These are phyloP conservation scores for Hydrotaea cyrtoneurina DNA, from an alignment of 2,888 invertebrate species.

Conservation along the genomic window DNA sequence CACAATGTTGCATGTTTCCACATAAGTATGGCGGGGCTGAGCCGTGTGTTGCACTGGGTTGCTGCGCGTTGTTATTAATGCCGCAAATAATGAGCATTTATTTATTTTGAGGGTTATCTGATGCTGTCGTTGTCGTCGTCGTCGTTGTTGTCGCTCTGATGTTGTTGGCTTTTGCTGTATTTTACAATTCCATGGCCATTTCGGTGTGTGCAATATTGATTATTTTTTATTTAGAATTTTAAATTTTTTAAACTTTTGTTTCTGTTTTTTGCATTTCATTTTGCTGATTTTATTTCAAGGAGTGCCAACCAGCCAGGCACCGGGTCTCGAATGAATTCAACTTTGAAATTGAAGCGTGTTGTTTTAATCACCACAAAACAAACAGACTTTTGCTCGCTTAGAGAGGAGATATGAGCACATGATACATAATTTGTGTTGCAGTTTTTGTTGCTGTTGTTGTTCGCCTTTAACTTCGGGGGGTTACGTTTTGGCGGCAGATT, in stretches of 20 bases:
- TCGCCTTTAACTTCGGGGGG: neutral
- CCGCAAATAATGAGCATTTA: constrained; percentile 61
- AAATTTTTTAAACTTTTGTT: constrained; percentile 51
- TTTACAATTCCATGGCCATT: constrained; percentile 61
- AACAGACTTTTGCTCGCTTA: neutral
- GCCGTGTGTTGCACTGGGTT: neutral
- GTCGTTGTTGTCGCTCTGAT: constrained; percentile 31
- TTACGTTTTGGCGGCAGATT: constrained; percentile 19
- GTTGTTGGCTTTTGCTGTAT: constrained; percentile 28
- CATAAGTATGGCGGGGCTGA: neutral
- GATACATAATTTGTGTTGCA: constrained; percentile 35
- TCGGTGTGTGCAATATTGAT: constrained; percentile 61
- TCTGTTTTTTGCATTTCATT: constrained; percentile 26
- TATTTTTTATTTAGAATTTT: constrained; percentile 65
- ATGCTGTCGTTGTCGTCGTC: constrained; percentile 57
- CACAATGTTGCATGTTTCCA: constrained; percentile 3
- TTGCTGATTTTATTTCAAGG: constrained; percentile 53
- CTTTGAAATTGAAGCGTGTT: neutral
- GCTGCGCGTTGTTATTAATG: constrained; percentile 50
- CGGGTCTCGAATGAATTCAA: neutral
- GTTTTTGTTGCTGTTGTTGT: neutral
- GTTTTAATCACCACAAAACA: constrained; percentile 22
- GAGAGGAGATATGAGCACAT: constrained; percentile 10
- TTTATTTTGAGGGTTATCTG: constrained; percentile 67
- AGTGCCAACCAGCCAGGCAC: constrained; percentile 43